phyloP scores from a whole-genome alignment of 2,113 vertebrate genomes.

The Paracanthobrama guichenoti region DNA sequence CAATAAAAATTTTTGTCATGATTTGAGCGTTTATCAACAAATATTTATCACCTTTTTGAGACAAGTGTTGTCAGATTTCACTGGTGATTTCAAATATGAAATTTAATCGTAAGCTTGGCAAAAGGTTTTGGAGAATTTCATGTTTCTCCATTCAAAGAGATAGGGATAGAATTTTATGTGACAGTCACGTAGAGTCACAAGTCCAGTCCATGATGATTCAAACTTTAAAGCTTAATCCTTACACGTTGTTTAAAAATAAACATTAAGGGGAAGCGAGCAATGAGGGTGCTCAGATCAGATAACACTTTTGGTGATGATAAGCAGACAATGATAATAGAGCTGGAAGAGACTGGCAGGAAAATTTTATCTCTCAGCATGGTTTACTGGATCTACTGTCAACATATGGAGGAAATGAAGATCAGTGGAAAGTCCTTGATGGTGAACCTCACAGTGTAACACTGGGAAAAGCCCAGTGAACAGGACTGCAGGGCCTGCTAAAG shows the following conservation, averaged over 20 bases:
- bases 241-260: background rate
- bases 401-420: slow-evolving; percentile 23
- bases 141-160: too few species aligned
- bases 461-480: background rate
- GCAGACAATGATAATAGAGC: slow-evolving; percentile 4
- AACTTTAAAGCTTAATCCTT: background rate
- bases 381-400: slow-evolving; percentile 30
- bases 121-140: too few species aligned
- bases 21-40: too few species aligned
- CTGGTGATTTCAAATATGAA: too few species aligned
- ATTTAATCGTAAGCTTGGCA: too few species aligned
- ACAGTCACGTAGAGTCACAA: too few species aligned
- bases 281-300: slow-evolving; percentile 40
- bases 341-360: background rate
- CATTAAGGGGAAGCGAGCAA: background rate
- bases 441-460: slow-evolving; percentile 33
- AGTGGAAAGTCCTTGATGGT: slow-evolving; percentile 40
- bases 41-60: too few species aligned
- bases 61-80: too few species aligned
- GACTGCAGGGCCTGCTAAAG: background rate
- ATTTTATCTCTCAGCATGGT: background rate
- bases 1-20: too few species aligned
- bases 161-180: too few species aligned
- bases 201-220: too few species aligned
- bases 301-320: slow-evolving; percentile 8